Conservation (phyloP, 2,888 invertebrate species). For the Sesia apiformis region DNA sequence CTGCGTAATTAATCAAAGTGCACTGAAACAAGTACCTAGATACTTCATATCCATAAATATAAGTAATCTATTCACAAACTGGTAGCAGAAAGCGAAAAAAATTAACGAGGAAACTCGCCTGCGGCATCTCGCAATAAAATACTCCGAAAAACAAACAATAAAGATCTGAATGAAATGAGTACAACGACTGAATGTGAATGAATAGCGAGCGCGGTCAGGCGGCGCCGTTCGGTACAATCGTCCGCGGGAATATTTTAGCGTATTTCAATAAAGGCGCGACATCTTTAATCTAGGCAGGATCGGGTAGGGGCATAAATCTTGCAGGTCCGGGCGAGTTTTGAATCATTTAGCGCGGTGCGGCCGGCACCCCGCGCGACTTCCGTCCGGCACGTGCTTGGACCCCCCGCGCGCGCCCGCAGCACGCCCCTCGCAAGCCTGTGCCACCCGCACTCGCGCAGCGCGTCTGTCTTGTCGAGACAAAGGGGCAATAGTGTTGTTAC, state of each 20-base stretch:
- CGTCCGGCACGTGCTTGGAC: slow-evolving; percentile 66
- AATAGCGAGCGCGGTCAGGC: slow-evolving; percentile 17
- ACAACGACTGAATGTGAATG: slow-evolving; percentile 52
- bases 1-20: no score
- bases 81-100: not conserved
- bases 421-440: slow-evolving; percentile 17
- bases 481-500: slow-evolving; percentile 54
- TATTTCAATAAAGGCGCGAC: slow-evolving; percentile 72
- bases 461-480: slow-evolving; percentile 75
- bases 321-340: slow-evolving; percentile 70
- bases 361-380: slow-evolving; percentile 60
- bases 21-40: no score
- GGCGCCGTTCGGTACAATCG: slow-evolving; percentile 5
- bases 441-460: slow-evolving; percentile 31
- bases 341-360: slow-evolving; percentile 70
- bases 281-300: slow-evolving; percentile 70
- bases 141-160: slow-evolving; percentile 55
- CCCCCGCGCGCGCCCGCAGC: slow-evolving; percentile 27
- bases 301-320: slow-evolving; percentile 72
- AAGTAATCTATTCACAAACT: no score
- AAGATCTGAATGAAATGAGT: slow-evolving; percentile 56
- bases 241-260: slow-evolving; percentile 44
- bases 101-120: slow-evolving; percentile 24
- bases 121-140: slow-evolving; percentile 28
- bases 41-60: no score